These are phyloP conservation scores for Myotis findleyi DNA, from an alignment of 2,797 vertebrate species.

Conservation along the genomic window DNA sequence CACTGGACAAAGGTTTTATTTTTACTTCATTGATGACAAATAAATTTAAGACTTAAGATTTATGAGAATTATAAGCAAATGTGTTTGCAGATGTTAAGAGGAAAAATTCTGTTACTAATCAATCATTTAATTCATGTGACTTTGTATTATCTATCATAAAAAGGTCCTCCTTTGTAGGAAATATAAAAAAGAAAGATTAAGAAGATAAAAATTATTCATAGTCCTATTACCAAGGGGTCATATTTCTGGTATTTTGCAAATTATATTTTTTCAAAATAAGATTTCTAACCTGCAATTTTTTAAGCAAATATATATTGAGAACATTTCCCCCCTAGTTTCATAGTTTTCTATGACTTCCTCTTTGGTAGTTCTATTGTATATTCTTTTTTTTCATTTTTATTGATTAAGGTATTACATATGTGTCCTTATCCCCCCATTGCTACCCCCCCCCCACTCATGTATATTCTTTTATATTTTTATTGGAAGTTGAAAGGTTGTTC, in stretches of 20 bases:
- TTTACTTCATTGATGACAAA: constrained; percentile 20
- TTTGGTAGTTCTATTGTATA: background rate
- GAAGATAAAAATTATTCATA: constrained; percentile 21
- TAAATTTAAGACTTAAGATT: background rate
- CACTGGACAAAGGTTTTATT: background rate
- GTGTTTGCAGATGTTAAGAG: background rate
- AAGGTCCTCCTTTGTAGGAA: background rate
- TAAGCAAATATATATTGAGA: background rate
- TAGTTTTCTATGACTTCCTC: background rate
- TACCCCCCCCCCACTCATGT: no score
- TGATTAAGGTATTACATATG: no score
- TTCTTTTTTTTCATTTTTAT: background rate
- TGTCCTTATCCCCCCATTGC: no score
- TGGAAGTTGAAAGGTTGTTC: background rate
- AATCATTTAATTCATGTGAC: background rate
- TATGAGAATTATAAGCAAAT: background rate
- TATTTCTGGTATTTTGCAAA: background rate
- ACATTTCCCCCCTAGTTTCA: background rate
- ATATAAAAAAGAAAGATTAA: constrained; percentile 5
- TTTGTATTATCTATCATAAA: constrained; percentile 6
- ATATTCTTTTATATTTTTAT: no score
- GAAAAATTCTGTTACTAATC: background rate
- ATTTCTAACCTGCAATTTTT: background rate
- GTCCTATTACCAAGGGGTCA: background rate
- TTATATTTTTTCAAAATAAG: constrained; percentile 20